phyloP scores from a whole-genome alignment of 2,113 vertebrate genomes.

The Toxotes jaculatrix region DNA sequence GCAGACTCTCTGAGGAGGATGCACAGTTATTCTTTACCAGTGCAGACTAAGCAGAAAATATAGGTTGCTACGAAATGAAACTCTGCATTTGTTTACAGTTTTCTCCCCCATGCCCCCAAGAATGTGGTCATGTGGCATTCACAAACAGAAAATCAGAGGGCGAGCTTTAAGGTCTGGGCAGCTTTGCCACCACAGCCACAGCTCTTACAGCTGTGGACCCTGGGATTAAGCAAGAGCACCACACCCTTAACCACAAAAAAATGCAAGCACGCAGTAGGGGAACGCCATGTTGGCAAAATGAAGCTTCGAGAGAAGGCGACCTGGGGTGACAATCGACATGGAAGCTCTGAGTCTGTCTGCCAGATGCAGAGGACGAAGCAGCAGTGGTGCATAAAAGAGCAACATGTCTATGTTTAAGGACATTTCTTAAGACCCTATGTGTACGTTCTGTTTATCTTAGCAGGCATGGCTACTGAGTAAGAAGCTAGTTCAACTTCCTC shows the following conservation, averaged over 20 bases:
- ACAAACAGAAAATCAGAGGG: slow-evolving; percentile 51
- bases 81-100: slow-evolving; percentile 35
- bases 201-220: slow-evolving; percentile 56
- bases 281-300: slow-evolving; percentile 58
- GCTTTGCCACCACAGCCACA: slow-evolving; percentile 48
- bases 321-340: slow-evolving; percentile 36
- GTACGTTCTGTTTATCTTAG: slow-evolving; percentile 10
- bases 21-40: slow-evolving; percentile 44
- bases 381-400: background rate
- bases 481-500: background rate
- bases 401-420: background rate
- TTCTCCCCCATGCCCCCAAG: slow-evolving; percentile 1
- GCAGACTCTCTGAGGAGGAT: slow-evolving; percentile 25
- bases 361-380: background rate
- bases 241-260: slow-evolving; percentile 68
- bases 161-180: slow-evolving; percentile 35
- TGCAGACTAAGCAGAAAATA: slow-evolving; percentile 49
- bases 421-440: slow-evolving; percentile 24
- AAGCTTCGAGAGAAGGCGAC: slow-evolving; percentile 16
- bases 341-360: background rate
- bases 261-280: slow-evolving; percentile 42
- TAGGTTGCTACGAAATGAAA: slow-evolving; percentile 42
- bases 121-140: slow-evolving; percentile 59
- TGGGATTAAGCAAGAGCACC: slow-evolving; percentile 48
- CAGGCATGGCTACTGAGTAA: background rate